These are phyloP conservation scores for Diabrotica undecimpunctata DNA, from an alignment of 1,140 invertebrate genomes.

Conservation along the genomic window DNA sequence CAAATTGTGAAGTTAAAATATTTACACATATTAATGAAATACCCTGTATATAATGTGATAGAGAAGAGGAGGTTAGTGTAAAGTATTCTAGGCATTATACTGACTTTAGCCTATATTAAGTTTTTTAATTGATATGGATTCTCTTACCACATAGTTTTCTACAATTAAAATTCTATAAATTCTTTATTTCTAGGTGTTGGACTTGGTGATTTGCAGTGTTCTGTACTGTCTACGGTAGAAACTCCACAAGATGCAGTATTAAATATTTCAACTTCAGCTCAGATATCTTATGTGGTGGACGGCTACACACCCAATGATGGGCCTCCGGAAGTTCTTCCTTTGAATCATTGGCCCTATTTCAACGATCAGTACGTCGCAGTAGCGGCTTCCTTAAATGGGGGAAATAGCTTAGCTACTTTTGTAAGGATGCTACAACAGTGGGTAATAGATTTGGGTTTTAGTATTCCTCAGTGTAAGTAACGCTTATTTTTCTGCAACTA, in stretches of 20 bases:
- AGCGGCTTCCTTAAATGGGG: constrained; percentile 83
- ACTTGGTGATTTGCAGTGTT: constrained; percentile 81
- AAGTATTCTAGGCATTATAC: too few species aligned
- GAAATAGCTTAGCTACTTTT: constrained; percentile 80
- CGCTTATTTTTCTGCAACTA: not conserved
- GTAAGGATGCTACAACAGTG: constrained; percentile 79
- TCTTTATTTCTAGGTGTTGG: constrained; percentile 55
- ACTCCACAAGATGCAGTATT: constrained; percentile 67
- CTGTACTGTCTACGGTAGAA: constrained; percentile 72
- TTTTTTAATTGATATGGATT: too few species aligned
- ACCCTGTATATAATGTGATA: too few species aligned
- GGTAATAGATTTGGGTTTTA: constrained; percentile 71
- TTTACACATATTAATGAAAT: too few species aligned
- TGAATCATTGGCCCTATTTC: constrained; percentile 81
- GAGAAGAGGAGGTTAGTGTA: too few species aligned
- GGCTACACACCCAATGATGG: constrained; percentile 44
- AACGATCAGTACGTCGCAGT: constrained; percentile 71
- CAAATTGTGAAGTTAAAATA: too few species aligned
- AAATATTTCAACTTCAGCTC: constrained; percentile 86
- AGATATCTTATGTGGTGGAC: constrained; percentile 71
- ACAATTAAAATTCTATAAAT: too few species aligned
- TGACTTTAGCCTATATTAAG: too few species aligned
- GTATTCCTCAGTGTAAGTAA: constrained; percentile 65
- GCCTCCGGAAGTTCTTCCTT: constrained; percentile 44
- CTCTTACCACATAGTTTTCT: too few species aligned